Evolutionary conservation across 2,113 vertebrate genomes (phyloP).

Genomic region (Hemiprocne comata): DNA sequence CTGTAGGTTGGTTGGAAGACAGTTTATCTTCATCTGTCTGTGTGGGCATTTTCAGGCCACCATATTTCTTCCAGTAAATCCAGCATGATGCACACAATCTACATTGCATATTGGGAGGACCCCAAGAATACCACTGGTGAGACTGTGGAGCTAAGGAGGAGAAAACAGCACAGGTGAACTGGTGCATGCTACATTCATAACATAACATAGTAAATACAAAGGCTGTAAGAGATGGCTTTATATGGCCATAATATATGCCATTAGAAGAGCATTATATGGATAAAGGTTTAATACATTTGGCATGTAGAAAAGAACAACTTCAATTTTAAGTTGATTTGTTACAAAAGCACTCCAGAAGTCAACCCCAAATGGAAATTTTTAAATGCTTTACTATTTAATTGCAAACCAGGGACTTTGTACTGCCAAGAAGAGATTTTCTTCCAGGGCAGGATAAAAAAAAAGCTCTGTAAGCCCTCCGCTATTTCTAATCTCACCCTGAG

Average conservation of each 20-base stretch:
- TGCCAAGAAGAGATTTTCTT: background rate
- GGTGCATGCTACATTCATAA: background rate
- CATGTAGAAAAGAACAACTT: background rate
- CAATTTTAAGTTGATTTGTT: background rate
- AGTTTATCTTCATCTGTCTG: slow-evolving; percentile 90
- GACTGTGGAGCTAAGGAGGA: slow-evolving; percentile 87
- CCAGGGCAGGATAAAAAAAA: background rate
- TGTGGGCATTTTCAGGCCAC: slow-evolving; percentile 97
- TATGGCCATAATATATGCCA: background rate
- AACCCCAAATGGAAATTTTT: background rate
- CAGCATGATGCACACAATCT: slow-evolving; percentile 95
- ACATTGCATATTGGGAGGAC: slow-evolving; percentile 98
- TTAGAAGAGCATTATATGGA: background rate
- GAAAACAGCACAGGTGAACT: background rate
- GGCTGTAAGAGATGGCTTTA: background rate
- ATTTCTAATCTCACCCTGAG: background rate
- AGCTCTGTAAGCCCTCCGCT: background rate
- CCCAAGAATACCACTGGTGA: slow-evolving; percentile 98
- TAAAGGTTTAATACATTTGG: background rate
- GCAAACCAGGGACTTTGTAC: background rate
- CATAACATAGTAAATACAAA: background rate
- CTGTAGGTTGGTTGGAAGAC: slow-evolving; percentile 85
- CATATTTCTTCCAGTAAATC: slow-evolving; percentile 99
- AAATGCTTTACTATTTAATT: background rate
- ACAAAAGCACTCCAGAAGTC: background rate